Evolutionary conservation across 2,888 invertebrate species (phyloP).

Genomic region (Koerneria pararmatus): DNA sequence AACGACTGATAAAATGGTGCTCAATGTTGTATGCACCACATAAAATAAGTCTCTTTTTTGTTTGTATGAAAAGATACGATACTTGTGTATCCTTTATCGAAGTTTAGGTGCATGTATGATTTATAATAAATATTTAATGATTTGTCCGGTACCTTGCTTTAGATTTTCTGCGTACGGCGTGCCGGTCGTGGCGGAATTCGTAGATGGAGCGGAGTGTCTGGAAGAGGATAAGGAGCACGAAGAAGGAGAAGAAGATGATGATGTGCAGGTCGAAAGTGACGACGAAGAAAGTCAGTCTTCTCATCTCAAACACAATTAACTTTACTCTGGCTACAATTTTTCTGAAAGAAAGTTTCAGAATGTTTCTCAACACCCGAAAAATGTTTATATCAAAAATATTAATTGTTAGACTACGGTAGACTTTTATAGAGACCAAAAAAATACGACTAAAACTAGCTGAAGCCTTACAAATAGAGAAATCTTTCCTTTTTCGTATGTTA

Average conservation of each 20-base stretch:
- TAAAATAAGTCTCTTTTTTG: not conserved
- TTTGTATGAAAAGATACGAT: not conserved
- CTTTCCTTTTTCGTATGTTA: no score
- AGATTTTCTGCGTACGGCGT: slow-evolving; percentile 36
- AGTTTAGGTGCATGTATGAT: not conserved
- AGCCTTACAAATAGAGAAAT: no score
- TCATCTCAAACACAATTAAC: not conserved
- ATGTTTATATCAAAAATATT: no score
- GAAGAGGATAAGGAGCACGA: slow-evolving; percentile 25
- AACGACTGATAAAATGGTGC: no score
- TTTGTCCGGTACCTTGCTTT: slow-evolving; percentile 2
- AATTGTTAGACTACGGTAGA: no score
- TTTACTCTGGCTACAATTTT: not conserved
- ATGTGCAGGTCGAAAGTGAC: slow-evolving; percentile 79
- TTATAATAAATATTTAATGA: not conserved
- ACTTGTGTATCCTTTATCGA: not conserved
- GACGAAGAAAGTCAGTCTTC: slow-evolving; percentile 70
- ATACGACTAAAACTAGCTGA: no score
- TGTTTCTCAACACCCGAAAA: no score
- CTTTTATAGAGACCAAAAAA: no score
- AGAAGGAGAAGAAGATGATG: slow-evolving; percentile 22
- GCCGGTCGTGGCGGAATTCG: slow-evolving; percentile 41
- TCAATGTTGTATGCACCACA: no score
- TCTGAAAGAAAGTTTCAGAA: no score
- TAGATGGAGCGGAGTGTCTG: slow-evolving; percentile 54